Base-by-base conservation (phyloP, 1,140 invertebrate genomes). In the Drosophila parvula region DNA sequence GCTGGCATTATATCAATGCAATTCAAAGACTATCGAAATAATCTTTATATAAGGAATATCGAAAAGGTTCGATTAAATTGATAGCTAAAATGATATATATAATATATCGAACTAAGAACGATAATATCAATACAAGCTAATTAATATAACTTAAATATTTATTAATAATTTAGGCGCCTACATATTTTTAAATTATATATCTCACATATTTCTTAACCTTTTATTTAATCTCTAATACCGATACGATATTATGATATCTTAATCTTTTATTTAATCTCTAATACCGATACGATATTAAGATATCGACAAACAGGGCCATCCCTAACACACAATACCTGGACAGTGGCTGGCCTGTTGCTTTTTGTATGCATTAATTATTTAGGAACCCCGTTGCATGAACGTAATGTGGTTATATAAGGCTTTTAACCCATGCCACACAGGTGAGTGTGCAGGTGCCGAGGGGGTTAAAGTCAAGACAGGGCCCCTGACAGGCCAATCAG, bases 351-450 rank as follows among this genome's bases (percentile, higher is more conserved):
- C 68, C 76, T 84, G 63, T 79, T 85, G 79, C 74, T 71, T 63
- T 84, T 71, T 78, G 64, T 67, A 55, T 57, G 41, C 62, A 81
- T 85, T 85, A 74, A 81, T 86, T 85, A 85, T 85, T 85, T 81
- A 78, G 81, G 62, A 34, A 55, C 65, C 64, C 64, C 62, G 43
- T 38, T 70, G 62, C 70, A 79, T 88, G 78, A 76, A 76, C 75
- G 79, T 82, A 81, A 85, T 79, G 67, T 79, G 68, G 64, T 71
- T 76, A 86, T 63, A 81, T 73, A 82, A 85, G 61, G 62, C 82
- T 81, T 81, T 86, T 76, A 73, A 56, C 36, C 34, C 40, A 47
- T 38, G 34, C 14, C 30, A 41, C 22, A 11, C 5, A n/a, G 27
- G 3, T 28, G 32, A 32, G 58, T 28, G 40, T n/a, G 5, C 50